Base-by-base conservation (phyloP, 2,888 invertebrate genomes). In the Cheilosia scutellata region DNA sequence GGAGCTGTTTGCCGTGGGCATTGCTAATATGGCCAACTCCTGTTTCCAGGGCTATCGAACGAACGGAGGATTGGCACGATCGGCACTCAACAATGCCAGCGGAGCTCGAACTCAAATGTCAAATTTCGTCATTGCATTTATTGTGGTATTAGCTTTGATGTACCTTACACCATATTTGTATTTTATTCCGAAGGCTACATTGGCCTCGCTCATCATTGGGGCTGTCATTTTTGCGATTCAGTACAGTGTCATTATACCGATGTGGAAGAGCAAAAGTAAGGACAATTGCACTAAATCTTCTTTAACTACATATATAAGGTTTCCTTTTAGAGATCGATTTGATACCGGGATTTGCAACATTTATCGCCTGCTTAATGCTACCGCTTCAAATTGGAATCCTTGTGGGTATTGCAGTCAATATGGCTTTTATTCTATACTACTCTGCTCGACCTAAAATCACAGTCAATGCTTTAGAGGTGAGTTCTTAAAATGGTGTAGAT, bases 151-250 rank as follows among this genome's bases (percentile, higher is more conserved):
- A 74, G 96, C 98, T 0, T 93, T 98, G 68, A 93, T 95, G 75
- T 96, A 97, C 91, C 95, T 98, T 91, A 97, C 98, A 3, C 96
- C 97, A 9, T 96, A 96, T 92, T 98, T 97, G 92, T 96, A 94
- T 90, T 98, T 94, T 91, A 97, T 97, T 89, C 97, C 97, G 2
- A 96, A 96, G 91, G 95, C 97, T 0, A 95, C 96, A 6, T 93
- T 98, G 87, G 97, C 97, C 1, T 96, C 96, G 0, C 96, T 98
- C 89, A 97, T 98, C 89, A 96, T 98, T 84, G 96, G 96, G 31
- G 98, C 98, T 49, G 98, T 98, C 37, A 94, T 98, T 63, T 97
- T 97, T 91, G 97, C 97, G 96, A 95, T 97, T 2, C 97, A 97
- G 91, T 96, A 96, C 88, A 95, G 95, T 90, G 96, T 97, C 63